phyloP scores from a whole-genome alignment of 2,113 vertebrate genomes.

The Chrysochloris asiatica region DNA sequence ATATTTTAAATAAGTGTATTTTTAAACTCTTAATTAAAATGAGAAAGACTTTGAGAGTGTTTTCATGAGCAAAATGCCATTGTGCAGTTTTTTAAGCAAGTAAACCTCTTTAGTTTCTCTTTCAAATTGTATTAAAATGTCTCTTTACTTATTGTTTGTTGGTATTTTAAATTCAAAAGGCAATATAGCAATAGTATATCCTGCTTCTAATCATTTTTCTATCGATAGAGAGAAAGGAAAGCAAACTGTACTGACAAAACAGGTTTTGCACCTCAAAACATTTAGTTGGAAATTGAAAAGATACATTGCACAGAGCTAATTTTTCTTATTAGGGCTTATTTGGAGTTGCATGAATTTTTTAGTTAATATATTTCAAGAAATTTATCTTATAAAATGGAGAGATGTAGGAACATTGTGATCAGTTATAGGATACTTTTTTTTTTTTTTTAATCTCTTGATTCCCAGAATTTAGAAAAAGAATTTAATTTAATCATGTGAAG shows the following conservation, averaged over 20 bases:
- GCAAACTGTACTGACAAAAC: rapidly evolving
- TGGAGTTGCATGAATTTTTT: not conserved
- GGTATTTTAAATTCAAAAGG: conserved; percentile 13
- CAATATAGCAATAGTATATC: not conserved
- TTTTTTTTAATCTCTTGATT: not conserved
- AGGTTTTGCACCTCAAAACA: not conserved
- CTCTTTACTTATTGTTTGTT: not conserved
- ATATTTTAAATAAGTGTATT: conserved; percentile 29
- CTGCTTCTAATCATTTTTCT: not conserved
- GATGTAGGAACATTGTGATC: not conserved
- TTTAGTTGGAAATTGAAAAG: not conserved
- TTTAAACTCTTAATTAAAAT: not conserved
- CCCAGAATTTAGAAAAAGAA: not conserved
- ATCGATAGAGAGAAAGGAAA: not conserved
- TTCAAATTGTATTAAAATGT: not conserved
- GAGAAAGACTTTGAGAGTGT: conserved; percentile 13
- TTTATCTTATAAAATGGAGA: conserved; percentile 30
- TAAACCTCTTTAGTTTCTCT: conserved; percentile 30
- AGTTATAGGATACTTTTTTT: not conserved
- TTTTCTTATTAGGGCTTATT: conserved; percentile 44
- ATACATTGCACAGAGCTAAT: not conserved
- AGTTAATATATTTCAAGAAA: not conserved
- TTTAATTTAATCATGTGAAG: not conserved
- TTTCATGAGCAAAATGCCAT: conserved; percentile 19
- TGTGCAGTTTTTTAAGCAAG: conserved; percentile 33